Base-by-base conservation (phyloP, 2,888 invertebrate genomes). In the Cabera pusaria region DNA sequence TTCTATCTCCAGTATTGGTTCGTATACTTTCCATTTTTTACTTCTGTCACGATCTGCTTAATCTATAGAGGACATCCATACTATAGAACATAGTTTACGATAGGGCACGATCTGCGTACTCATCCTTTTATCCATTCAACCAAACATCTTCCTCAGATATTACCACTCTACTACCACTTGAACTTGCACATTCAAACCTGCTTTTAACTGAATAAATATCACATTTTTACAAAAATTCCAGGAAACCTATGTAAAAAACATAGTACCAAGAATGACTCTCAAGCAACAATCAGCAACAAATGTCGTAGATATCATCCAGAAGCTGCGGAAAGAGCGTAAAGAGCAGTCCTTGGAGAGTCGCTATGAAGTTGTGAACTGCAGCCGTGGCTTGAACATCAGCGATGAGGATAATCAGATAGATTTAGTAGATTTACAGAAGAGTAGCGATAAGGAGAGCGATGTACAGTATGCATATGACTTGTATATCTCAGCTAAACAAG, bases 381-480 rank as follows among this genome's bases (percentile, higher is more conserved):
- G 71, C 34, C 57, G 90, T 59, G 86, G 84, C 0, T 23, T 90
- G 1, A 74, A 72, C 41, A 68, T 76, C 1, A 44, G 52, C 6
- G 53, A 55, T 5, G 50, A 47, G 0, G 64, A 72, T 0, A 63
- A 69, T 20, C 6, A 59, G 1, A 67, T 75, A 38, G 64, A 82
- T 57, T 52, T 87, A 39, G 78, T 90, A 1, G 89, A 89, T 43
- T 50, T 89, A 31, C 65, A 64, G 28, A 73, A 64, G 18, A 55
- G 59, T 1, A 64, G 53, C 25, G 72, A 78, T 36, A 65, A 61
- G 6, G 64, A 69, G 29, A 53, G 51, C 0, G 59, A 75, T 47
- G 64, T 61, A 0, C 65, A 80, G 34, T 87, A 81, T 60, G 82
- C 78, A 1, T 90, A 87, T 49, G 90, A 90, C 49, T 41, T 90